Evolutionary conservation across 2,888 invertebrate genomes (phyloP), one percentile per base, ranked within the genome.

Genomic region (Spilarctia lutea): DNA sequence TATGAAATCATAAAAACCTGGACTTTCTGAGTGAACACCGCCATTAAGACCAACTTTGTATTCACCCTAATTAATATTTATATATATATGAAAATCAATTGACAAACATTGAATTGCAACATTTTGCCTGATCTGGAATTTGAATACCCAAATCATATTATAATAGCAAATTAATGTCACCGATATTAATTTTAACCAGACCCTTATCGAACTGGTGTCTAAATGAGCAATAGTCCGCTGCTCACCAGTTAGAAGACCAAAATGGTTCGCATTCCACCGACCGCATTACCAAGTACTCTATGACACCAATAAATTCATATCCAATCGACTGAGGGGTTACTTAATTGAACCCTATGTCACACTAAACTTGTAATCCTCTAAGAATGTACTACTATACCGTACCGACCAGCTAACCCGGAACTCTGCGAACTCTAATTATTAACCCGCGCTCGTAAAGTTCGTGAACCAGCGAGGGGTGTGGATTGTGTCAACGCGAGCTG

Each of bases 231-330:
- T 77, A 81, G 74, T 74, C 70, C 18, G 13, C 16, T 65, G 69
- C 27, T 33, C 18, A 20, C 73, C 39, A 39, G 42, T 42, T 66
- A 74, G 70, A 72, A 75, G 65, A 73, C 65, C 71, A 63, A 69
- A 83, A 69, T 68, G 72, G 74, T 79, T 72, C 63, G 71, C 81
- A 85, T 85, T 81, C 83, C 81, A 45, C 27, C 30, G 68, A 56
- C 75, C 77, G 75, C 81, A 78, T 82, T 81, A 75, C 60, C 79
- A 24, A 71, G 77, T 79, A 82, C 82, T 83, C 83, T 86, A 88
- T 86, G 88, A 86, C 85, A 85, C 87, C 89, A 90, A 90, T 91
- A 91, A 89, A 91, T 91, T 91, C 91, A 91, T 92, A 90, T 89
- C 88, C 87, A 89, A 91, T 91, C 90, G 90, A 88, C 87, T 88